Conservation (phyloP, 35 echinoderm and acorn worm species). For the Chiridota heheva region DNA sequence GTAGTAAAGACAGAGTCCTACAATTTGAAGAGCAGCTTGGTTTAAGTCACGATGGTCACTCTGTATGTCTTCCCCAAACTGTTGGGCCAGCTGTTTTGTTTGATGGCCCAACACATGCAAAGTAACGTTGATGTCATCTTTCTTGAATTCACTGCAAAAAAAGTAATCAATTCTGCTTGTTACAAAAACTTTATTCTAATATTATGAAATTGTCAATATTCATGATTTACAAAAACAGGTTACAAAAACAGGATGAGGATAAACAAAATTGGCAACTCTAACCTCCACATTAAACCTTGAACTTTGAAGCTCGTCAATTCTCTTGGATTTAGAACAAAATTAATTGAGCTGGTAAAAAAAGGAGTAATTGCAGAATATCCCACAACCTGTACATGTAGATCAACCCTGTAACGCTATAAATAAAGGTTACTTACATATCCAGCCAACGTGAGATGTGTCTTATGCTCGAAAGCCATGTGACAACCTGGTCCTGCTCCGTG, state of each 20-base stretch:
- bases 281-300: no score
- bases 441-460: no score
- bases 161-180: background rate
- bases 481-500: no score
- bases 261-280: no score
- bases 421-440: no score
- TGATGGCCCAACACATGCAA: background rate
- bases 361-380: no score
- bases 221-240: background rate
- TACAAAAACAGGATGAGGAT: background rate
- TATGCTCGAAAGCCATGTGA: no score
- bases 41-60: conserved; percentile 50
- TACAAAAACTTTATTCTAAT: background rate
- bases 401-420: no score
- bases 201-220: background rate
- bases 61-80: conserved; percentile 77
- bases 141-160: conserved; percentile 50
- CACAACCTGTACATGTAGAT: no score
- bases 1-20: conserved; percentile 87
- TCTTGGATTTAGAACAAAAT: no score
- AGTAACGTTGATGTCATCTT: conserved; percentile 25
- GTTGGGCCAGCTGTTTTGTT: conserved; percentile 6
- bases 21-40: conserved; percentile 72
- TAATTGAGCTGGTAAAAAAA: no score
- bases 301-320: no score